Evolutionary conservation across 1,140 invertebrate species (phyloP).

Genomic region (Aphidius gifuensis): DNA sequence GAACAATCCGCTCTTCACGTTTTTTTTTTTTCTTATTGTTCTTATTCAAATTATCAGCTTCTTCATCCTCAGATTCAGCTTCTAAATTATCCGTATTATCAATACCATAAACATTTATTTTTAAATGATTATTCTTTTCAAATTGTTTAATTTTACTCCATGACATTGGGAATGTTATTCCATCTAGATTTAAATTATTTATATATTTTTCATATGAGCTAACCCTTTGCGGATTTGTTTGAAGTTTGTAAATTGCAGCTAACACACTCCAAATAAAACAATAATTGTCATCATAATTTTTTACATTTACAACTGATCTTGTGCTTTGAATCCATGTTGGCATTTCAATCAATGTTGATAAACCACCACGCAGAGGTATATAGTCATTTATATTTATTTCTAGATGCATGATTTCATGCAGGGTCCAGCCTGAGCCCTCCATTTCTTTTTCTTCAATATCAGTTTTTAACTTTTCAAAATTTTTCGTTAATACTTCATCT

Average conservation of each 20-base stretch:
- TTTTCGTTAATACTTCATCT: too few relatives aligned
- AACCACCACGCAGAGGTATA: neutral
- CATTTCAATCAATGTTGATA: neutral
- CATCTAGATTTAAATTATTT: neutral
- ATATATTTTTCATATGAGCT: conserved; percentile 25
- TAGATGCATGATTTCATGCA: conserved; percentile 1
- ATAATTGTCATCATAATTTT: neutral
- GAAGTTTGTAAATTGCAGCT: conserved; percentile 25
- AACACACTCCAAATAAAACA: neutral
- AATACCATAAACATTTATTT: too few relatives aligned
- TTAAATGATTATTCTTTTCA: too few relatives aligned
- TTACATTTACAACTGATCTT: neutral
- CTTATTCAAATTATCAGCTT: too few relatives aligned
- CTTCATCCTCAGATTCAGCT: too few relatives aligned
- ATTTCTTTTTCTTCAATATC: neutral
- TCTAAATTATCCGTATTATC: too few relatives aligned
- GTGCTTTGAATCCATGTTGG: neutral
- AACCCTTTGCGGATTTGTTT: conserved; percentile 38
- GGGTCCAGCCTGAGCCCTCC: neutral
- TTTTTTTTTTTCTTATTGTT: too few relatives aligned
- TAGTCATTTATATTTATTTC: neutral
- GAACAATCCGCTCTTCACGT: too few relatives aligned
- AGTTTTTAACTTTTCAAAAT: too few relatives aligned
- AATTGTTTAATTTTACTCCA: too few relatives aligned
- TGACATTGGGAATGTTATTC: too few relatives aligned